phyloP scores from a whole-genome alignment of 2,888 invertebrate genomes.

The Pristionchus mayeri region DNA sequence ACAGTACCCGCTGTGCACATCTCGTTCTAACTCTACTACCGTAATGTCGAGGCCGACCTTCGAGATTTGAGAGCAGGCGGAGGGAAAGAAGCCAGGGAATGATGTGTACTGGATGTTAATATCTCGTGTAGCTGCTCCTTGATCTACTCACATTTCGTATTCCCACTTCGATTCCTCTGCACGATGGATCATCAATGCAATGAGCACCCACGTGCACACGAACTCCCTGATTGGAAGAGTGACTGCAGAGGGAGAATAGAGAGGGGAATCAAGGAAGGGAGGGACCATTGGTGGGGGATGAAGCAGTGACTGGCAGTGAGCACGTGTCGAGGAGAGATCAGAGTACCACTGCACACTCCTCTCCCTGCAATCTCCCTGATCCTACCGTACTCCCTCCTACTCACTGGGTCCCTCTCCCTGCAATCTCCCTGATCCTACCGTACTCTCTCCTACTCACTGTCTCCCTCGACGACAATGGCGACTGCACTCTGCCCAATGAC shows the following conservation, averaged over 20 bases:
- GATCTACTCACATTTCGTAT: constrained; percentile 4
- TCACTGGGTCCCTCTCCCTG: too few species aligned
- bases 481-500: constrained; percentile 23
- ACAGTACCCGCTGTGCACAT: not conserved
- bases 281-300: not conserved
- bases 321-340: constrained; percentile 16
- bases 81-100: constrained; percentile 1
- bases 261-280: not conserved
- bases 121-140: not conserved
- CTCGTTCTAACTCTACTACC: constrained; percentile 7
- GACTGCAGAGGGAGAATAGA: not conserved
- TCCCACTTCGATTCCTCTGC: not conserved
- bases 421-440: not conserved
- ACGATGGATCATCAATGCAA: not conserved
- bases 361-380: not conserved
- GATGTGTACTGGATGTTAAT: not conserved
- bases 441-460: not conserved
- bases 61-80: not conserved
- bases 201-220: constrained; percentile 1
- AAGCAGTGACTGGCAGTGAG: constrained; percentile 15
- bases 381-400: not conserved
- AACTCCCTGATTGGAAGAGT: not conserved
- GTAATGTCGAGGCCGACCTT: constrained; percentile 10
- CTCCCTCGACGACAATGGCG: not conserved
- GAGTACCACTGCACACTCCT: constrained; percentile 1